Base-by-base conservation (phyloP, 2,113 vertebrate species). In the Tinamus guttatus region DNA sequence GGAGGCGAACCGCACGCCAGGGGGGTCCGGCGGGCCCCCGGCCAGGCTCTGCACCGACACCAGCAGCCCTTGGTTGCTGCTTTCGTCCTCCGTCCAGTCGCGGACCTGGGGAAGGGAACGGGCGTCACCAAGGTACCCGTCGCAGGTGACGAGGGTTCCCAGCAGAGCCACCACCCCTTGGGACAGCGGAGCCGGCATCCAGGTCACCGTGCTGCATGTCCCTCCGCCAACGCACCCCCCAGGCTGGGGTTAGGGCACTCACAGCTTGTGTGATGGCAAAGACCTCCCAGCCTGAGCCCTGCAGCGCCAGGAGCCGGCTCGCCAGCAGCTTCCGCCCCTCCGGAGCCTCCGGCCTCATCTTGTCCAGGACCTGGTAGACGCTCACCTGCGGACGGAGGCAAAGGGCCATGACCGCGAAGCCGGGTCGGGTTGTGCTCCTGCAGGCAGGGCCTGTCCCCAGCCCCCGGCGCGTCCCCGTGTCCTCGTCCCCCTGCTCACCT, bases 221-320 rank as follows among this genome's bases (percentile, higher is more conserved):
- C n/a, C 14, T 16, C 28, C 45, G 34, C 13, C 43, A 11, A 49
- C 17, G 41, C 30, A 58, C 74, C 51, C 32, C 10, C 4, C 1
- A 2, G 63, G 38, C 7, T 34, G 10, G 8, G 8, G 32, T 59
- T 38, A 38, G 67, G 63, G 47, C 25, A 98, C 99, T 98, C 91
- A 99, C 99, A 30, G 99, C 98, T 27, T 98, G 97, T 0, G 99
- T 99, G 81, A 99, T 98, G 85, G 98, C 98, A 73, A 99, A 99
- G 47, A 99, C 98, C 85, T 99, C 99, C 99, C 99, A 99, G 49
- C 99, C 98, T 3, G 97, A 96, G 22, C 98, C 98, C 91, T 99
- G 98, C 51, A 99, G 69, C 0, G 99, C 95, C 71, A 99, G 87
- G 3, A 99, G 98, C 27, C 98, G 90, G 38, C 98, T 98, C 15